Evolutionary conservation across 2,797 vertebrate genomes (phyloP).

Genomic region (Enteromius radiatus): DNA sequence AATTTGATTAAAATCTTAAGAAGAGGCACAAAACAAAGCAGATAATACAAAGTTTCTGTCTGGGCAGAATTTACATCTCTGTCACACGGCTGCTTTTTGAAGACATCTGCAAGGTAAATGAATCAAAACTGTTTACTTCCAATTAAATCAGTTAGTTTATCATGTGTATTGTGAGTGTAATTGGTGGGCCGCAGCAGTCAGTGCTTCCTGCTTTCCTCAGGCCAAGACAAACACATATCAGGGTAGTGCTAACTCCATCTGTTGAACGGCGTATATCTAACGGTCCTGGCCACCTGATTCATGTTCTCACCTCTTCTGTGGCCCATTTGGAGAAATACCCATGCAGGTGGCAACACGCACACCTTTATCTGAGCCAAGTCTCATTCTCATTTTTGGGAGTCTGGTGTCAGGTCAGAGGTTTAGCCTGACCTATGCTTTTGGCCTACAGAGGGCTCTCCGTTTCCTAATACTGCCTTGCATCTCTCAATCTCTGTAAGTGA

Average conservation of each 20-base stretch:
- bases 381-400: constrained; percentile 40
- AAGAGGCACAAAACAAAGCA: constrained; percentile 1
- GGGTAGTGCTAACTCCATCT: constrained; percentile 57
- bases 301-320: constrained; percentile 49
- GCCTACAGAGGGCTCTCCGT: constrained; percentile 48
- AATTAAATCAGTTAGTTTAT: constrained; percentile 54
- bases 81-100: background rate
- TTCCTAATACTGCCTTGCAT: constrained; percentile 1
- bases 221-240: constrained; percentile 61
- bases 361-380: constrained; percentile 49
- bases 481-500: background rate
- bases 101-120: constrained; percentile 36
- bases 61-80: constrained; percentile 19
- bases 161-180: constrained; percentile 59
- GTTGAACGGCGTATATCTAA: constrained; percentile 51
- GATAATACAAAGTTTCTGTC: constrained; percentile 23
- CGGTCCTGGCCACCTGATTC: constrained; percentile 45
- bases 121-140: constrained; percentile 41
- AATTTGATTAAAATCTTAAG: background rate
- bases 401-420: constrained; percentile 41
- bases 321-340: constrained; percentile 52
- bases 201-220: constrained; percentile 57
- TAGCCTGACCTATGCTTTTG: constrained; percentile 11
- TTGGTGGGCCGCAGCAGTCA: constrained; percentile 42
- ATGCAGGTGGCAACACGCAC: constrained; percentile 52